Percentiles rank a stretch among this genome's conserved stretches.
These are phyloP conservation scores for Sitodiplosis mosellana DNA, from an alignment of 1,140 invertebrate genomes.

Conservation along the genomic window DNA sequence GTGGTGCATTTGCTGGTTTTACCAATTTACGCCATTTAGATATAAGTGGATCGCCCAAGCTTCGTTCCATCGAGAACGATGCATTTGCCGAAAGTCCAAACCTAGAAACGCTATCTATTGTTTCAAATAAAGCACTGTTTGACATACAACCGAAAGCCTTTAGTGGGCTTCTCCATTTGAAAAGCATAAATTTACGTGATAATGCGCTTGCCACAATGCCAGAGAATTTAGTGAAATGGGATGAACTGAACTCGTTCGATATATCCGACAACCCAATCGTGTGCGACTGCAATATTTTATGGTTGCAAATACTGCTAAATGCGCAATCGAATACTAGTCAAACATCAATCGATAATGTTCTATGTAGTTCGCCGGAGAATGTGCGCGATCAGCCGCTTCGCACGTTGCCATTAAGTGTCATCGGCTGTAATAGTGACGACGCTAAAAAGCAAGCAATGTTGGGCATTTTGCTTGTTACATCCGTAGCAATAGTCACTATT, in stretches of 20 bases:
- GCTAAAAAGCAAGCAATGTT: constrained; percentile 58
- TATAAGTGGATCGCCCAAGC: constrained; percentile 45
- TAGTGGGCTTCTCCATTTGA: constrained; percentile 49
- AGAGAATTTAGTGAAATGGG: constrained; percentile 51
- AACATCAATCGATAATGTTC: constrained; percentile 34
- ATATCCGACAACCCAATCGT: constrained; percentile 58
- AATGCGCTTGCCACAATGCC: constrained; percentile 50
- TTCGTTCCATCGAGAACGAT: constrained; percentile 45
- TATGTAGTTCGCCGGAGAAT: constrained; percentile 51
- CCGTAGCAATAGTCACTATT: constrained; percentile 43
- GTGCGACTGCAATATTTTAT: constrained; percentile 53
- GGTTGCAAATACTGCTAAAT: constrained; percentile 49
- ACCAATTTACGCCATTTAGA: constrained; percentile 52
- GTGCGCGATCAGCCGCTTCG: constrained; percentile 47
- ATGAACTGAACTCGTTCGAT: constrained; percentile 46
- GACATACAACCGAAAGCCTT: constrained; percentile 50
- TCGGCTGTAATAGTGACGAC: constrained; percentile 57
- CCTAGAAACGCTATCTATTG: constrained; percentile 50
- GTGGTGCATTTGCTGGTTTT: constrained; percentile 49
- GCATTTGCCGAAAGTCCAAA: constrained; percentile 57
- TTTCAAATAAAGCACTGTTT: constrained; percentile 46
- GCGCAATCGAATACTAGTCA: constrained; percentile 43
- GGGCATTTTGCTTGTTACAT: constrained; percentile 48
- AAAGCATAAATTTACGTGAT: constrained; percentile 47
- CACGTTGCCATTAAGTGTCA: constrained; percentile 47